Percentiles rank a stretch among this genome's conserved stretches.
Conservation (phyloP, 2,888 invertebrate species). For the Pristionchus arcanus region DNA sequence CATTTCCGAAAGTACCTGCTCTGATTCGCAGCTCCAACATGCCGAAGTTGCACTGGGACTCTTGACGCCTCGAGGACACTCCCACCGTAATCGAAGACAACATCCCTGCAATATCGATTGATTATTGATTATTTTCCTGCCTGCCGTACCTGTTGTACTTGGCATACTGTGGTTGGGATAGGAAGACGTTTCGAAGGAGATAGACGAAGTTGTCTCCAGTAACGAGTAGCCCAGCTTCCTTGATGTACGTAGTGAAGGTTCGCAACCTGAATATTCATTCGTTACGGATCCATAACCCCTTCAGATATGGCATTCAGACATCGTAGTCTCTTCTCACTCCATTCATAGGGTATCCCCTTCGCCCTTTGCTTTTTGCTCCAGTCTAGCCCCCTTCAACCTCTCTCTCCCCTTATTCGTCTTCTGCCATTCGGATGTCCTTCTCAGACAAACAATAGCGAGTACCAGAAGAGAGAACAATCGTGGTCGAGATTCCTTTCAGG, state of each 20-base stretch:
- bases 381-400: conserved; percentile 21
- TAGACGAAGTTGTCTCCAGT: conserved; percentile 76
- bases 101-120: conserved; percentile 64
- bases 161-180: conserved; percentile 73
- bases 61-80: conserved; percentile 74
- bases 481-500: neutral
- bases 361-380: conserved; percentile 34
- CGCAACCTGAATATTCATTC: conserved; percentile 65
- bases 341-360: neutral
- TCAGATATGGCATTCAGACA: neutral
- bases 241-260: conserved; percentile 73
- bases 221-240: conserved; percentile 72
- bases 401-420: conserved; percentile 5
- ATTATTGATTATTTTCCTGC: neutral
- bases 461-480: conserved; percentile 19
- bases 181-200: conserved; percentile 74
- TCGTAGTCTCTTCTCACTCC: conserved; percentile 6
- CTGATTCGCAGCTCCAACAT: conserved; percentile 64
- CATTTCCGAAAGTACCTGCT: conserved; percentile 27
- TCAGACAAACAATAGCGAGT: conserved; percentile 15
- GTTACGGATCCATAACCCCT: neutral
- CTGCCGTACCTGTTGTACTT: conserved; percentile 70
- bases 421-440: conserved; percentile 18
- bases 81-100: conserved; percentile 72
- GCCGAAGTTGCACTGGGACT: conserved; percentile 76